These are phyloP conservation scores for Labeo catla DNA, from an alignment of 2,113 vertebrate species.

Conservation along the genomic window DNA sequence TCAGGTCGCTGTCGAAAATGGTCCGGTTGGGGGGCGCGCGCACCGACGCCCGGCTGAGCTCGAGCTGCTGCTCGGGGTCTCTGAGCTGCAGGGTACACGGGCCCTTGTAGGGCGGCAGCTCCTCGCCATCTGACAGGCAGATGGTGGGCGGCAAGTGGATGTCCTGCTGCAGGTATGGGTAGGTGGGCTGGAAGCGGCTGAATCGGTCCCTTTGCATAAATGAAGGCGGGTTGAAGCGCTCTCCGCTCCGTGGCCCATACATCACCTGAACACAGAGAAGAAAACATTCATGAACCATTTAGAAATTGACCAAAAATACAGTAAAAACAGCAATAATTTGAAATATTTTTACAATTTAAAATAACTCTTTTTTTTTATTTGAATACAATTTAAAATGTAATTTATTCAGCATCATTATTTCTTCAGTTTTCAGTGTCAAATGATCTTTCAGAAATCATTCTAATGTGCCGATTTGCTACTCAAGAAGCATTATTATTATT, in stretches of 20 bases:
- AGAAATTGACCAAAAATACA: background rate
- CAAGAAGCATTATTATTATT: background rate
- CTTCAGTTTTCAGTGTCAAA: background rate
- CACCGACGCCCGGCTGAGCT: constrained; percentile 95
- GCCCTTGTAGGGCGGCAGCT: constrained; percentile 94
- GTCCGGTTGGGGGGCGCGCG: constrained; percentile 96
- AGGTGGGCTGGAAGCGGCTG: constrained; percentile 97
- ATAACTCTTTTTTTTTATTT: background rate
- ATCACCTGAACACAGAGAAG: constrained; percentile 78
- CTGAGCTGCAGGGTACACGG: constrained; percentile 93
- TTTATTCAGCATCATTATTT: background rate
- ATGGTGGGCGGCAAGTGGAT: constrained; percentile 98
- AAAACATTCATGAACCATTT: background rate
- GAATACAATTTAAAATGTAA: background rate
- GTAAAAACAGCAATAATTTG: background rate
- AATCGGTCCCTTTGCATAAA: constrained; percentile 94
- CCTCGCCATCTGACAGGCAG: constrained; percentile 94
- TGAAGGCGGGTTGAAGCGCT: constrained; percentile 87
- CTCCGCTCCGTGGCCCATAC: constrained; percentile 86
- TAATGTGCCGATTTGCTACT: background rate
- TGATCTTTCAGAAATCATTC: background rate
- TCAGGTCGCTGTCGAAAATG: constrained; percentile 96
- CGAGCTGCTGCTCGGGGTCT: constrained; percentile 96
- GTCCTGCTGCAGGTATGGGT: constrained; percentile 94
- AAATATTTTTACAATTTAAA: background rate